These are phyloP conservation scores for Seira ritae DNA, from an alignment of 2,888 invertebrate species.

Conservation along the genomic window DNA sequence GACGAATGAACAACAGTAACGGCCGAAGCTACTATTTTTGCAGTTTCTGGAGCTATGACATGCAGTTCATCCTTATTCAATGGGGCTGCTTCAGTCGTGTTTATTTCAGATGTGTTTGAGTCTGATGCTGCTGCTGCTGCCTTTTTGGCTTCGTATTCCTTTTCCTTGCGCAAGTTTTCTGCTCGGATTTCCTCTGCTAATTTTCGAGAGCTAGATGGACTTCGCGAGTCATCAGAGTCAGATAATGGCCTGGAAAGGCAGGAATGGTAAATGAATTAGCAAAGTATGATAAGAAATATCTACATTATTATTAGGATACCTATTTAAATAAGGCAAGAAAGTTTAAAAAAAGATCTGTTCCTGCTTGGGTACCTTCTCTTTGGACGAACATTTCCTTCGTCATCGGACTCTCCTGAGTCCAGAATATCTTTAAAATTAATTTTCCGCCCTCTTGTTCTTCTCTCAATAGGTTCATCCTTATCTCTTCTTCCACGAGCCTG, in stretches of 20 bases:
- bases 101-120: constrained; percentile 18
- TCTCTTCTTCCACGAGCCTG: constrained; percentile 50
- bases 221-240: constrained; percentile 70
- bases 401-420: constrained; percentile 82
- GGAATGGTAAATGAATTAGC: too few species aligned
- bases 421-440: constrained; percentile 85
- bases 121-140: constrained; percentile 9
- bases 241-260: constrained; percentile 51
- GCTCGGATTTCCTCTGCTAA: constrained; percentile 71
- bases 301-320: too few species aligned
- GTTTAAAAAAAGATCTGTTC: too few species aligned
- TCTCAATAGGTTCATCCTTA: constrained; percentile 76
- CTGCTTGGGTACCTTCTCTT: constrained; percentile 72
- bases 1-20: too few species aligned
- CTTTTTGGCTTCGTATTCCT: constrained; percentile 74
- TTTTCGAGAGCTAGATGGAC: constrained; percentile 65
- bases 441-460: constrained; percentile 84
- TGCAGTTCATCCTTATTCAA: neutral
- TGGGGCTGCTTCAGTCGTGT: neutral
- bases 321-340: too few species aligned
- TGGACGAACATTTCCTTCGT: constrained; percentile 76
- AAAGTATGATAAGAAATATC: too few species aligned
- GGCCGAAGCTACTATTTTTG: neutral
- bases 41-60: neutral
- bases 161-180: constrained; percentile 71